phyloP scores from a whole-genome alignment of 2,113 vertebrate genomes.

The Semicossyphus pulcher region DNA sequence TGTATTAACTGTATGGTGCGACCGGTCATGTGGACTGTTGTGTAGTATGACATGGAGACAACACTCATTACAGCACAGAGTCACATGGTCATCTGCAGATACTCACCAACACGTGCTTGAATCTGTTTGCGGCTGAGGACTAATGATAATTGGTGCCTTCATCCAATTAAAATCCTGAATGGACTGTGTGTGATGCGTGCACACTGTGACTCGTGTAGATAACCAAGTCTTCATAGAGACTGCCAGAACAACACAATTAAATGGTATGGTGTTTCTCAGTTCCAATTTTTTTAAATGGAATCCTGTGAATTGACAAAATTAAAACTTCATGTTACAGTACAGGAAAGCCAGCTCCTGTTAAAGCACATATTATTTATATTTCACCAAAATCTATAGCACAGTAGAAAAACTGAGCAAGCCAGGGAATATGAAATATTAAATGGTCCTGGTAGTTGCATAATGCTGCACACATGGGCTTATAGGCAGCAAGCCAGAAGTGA shows the following conservation, averaged over 20 bases:
- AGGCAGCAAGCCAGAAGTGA: constrained; percentile 22
- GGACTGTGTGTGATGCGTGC: background rate
- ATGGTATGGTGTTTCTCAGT: no score
- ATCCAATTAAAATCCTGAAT: constrained; percentile 34
- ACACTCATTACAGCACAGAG: constrained; percentile 10
- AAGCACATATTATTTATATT: constrained; percentile 22
- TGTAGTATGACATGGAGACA: background rate
- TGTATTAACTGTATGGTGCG: constrained; percentile 2
- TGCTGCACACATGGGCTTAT: constrained; percentile 10
- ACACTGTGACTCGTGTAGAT: no score
- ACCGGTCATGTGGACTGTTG: background rate
- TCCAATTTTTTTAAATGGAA: no score
- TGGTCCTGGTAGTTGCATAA: constrained; percentile 36
- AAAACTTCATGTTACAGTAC: constrained; percentile 1
- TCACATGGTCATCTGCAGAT: constrained; percentile 8
- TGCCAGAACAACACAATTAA: no score
- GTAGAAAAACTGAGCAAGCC: background rate
- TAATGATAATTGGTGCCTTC: constrained; percentile 12
- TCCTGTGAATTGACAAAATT: no score
- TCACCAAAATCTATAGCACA: no score
- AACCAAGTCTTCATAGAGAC: no score
- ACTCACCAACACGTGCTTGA: background rate
- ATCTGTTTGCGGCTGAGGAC: background rate
- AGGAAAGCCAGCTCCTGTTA: background rate
- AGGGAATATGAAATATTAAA: constrained; percentile 53